Evolutionary conservation across 1,140 invertebrate genomes (phyloP).

Genomic region (Pectinophora gossypiella): DNA sequence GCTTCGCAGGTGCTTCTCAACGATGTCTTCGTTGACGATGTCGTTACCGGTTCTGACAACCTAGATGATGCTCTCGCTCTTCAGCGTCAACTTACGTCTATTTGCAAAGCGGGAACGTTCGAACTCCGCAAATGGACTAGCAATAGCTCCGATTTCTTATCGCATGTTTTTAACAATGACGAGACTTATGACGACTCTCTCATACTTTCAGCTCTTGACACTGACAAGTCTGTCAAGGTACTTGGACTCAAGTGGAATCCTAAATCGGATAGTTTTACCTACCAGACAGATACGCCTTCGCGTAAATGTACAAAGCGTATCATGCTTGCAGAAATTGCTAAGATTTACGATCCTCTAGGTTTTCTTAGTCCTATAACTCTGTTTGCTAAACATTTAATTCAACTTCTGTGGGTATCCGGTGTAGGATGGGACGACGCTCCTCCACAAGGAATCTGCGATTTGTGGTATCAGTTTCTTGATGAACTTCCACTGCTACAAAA

Average conservation of each 20-base stretch:
- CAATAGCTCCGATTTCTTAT: neutral
- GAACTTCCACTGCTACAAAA: neutral
- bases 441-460: neutral
- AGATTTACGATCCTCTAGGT: neutral
- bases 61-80: neutral
- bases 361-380: neutral
- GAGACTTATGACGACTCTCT: neutral
- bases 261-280: neutral
- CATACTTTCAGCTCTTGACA: neutral
- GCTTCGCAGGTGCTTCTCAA: conserved; percentile 5
- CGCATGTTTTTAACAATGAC: neutral
- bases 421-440: neutral
- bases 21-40: conserved; percentile 1
- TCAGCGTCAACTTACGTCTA: neutral
- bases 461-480: neutral
- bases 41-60: neutral
- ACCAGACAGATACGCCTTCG: too few species aligned
- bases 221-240: neutral
- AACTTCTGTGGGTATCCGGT: neutral
- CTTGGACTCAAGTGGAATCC: conserved; percentile 3
- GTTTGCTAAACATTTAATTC: neutral
- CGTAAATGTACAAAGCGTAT: neutral
- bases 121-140: conserved; percentile 1
- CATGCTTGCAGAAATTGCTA: neutral
- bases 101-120: conserved; percentile 1